Percentiles rank a stretch among this genome's conserved stretches.
These are phyloP conservation scores for Edolisoma coerulescens DNA, from an alignment of 2,113 vertebrate genomes.

Conservation along the genomic window DNA sequence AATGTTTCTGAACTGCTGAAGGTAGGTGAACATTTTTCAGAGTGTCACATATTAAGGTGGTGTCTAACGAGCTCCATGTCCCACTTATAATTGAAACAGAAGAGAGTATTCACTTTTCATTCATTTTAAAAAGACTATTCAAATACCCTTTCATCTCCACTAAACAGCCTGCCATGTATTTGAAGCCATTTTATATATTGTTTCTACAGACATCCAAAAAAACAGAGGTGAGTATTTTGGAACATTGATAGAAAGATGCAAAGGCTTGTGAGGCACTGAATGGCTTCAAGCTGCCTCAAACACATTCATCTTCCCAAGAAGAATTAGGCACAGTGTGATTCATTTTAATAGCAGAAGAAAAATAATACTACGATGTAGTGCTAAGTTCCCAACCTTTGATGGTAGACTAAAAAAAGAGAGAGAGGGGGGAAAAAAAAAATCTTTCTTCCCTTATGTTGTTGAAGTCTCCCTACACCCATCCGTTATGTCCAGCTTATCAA, in stretches of 20 bases:
- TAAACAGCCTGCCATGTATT: conserved; percentile 75
- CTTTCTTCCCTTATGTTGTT: conserved; percentile 66
- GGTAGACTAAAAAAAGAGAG: conserved; percentile 54
- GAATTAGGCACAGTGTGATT: conserved; percentile 75
- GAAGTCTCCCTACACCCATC: conserved; percentile 73
- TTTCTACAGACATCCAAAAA: conserved; percentile 71
- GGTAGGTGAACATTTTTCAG: conserved; percentile 39
- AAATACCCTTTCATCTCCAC: conserved; percentile 72
- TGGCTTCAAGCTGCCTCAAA: conserved; percentile 72
- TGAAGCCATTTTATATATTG: conserved; percentile 74
- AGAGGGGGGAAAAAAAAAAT: neutral
- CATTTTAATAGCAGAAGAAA: conserved; percentile 77
- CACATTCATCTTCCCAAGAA: conserved; percentile 75
- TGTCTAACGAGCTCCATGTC: conserved; percentile 65
- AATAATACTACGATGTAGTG: conserved; percentile 71
- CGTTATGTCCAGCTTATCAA: conserved; percentile 74
- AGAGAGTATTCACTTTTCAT: conserved; percentile 70
- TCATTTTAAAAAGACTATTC: conserved; percentile 75
- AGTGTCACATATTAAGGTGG: conserved; percentile 60
- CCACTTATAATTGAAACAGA: conserved; percentile 71
- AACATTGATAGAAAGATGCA: conserved; percentile 72
- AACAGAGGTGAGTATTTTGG: conserved; percentile 68
- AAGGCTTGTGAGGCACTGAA: conserved; percentile 64
- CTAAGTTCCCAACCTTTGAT: conserved; percentile 71
- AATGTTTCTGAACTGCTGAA: conserved; percentile 26